phyloP scores from a whole-genome alignment of 2,113 vertebrate genomes.

The Pao palembangensis region DNA sequence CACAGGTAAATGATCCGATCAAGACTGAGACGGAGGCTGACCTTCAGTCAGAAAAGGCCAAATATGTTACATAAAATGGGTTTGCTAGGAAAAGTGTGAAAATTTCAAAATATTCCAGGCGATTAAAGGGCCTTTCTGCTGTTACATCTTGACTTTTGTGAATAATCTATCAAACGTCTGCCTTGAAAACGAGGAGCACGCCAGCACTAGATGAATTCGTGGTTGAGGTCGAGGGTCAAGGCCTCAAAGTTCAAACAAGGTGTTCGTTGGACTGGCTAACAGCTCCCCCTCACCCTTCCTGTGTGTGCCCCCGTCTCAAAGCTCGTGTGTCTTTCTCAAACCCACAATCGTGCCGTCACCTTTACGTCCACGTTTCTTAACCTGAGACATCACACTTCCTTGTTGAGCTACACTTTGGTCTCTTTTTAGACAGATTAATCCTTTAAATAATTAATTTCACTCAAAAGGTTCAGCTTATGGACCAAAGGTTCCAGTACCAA shows the following conservation, averaged over 20 bases:
- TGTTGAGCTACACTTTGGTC: too few relatives aligned
- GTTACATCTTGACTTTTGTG: neutral
- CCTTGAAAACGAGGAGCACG: constrained; percentile 4
- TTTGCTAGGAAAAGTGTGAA: neutral
- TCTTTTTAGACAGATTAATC: too few relatives aligned
- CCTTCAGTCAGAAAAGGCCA: constrained; percentile 13
- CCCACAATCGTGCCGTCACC: neutral
- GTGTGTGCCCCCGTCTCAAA: too few relatives aligned
- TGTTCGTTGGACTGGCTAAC: neutral
- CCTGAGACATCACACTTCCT: too few relatives aligned
- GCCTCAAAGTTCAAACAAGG: constrained; percentile 2
- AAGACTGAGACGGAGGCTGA: constrained; percentile 21
- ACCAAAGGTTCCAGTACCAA: too few relatives aligned
- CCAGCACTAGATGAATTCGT: neutral
- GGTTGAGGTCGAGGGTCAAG: neutral
- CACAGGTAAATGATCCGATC: constrained; percentile 10
- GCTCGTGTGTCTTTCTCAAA: neutral
- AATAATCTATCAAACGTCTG: constrained; percentile 15
- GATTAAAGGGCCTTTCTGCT: constrained; percentile 3
- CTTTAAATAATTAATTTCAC: too few relatives aligned
- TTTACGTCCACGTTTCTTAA: too few relatives aligned
- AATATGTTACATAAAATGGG: neutral
- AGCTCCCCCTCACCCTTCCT: too few relatives aligned
- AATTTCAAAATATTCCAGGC: neutral
- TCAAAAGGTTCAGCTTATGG: too few relatives aligned